phyloP scores from a whole-genome alignment of 2,113 vertebrate genomes.

The Vimba vimba region DNA sequence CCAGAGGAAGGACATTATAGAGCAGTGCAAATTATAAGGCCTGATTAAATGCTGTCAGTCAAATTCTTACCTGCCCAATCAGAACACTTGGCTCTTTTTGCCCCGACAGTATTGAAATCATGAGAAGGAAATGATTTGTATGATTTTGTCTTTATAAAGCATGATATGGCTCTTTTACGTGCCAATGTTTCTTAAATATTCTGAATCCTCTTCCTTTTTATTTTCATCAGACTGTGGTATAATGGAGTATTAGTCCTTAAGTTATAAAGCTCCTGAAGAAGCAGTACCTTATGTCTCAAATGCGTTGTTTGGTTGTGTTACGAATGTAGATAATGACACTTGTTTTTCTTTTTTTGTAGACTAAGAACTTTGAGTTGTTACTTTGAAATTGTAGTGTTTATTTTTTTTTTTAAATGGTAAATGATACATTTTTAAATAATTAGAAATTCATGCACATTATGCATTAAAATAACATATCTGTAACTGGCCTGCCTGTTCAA shows the following conservation, averaged over 20 bases:
- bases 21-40: slow-evolving; percentile 7
- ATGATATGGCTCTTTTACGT: neutral
- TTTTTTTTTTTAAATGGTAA: neutral
- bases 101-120: neutral
- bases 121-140: neutral
- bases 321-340: neutral
- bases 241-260: neutral
- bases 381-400: neutral
- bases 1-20: slow-evolving; percentile 7
- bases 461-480: neutral
- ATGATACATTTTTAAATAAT: no score
- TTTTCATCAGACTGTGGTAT: neutral
- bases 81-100: neutral
- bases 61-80: neutral
- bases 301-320: neutral
- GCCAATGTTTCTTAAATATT: neutral
- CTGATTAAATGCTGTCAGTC: slow-evolving; percentile 17
- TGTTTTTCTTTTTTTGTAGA: neutral
- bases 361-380: neutral
- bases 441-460: no score
- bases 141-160: neutral
- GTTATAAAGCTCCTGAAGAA: neutral
- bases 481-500: neutral
- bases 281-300: neutral
- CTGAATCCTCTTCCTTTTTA: neutral